These are phyloP conservation scores for Spondyliosoma cantharus DNA, from an alignment of 2,797 vertebrate species.

Conservation along the genomic window DNA sequence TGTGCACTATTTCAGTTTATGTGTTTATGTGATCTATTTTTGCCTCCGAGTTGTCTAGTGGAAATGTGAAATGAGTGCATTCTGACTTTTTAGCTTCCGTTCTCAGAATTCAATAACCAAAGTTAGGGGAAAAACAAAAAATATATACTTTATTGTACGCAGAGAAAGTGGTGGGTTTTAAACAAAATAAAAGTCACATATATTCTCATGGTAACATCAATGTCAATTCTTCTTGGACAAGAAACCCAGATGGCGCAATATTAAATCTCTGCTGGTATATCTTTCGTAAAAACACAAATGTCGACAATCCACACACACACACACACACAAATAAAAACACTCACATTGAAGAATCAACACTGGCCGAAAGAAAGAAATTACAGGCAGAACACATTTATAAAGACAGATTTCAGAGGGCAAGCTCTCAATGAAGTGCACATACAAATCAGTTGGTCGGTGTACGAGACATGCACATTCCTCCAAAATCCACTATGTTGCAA, in stretches of 20 bases:
- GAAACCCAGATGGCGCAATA: conserved; percentile 21
- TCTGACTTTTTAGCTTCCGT: neutral
- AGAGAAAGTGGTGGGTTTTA: conserved; percentile 24
- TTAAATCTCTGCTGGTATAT: conserved; percentile 25
- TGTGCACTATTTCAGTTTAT: too few relatives aligned
- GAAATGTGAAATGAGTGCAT: neutral
- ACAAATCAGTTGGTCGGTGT: neutral
- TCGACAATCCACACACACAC: conserved; percentile 36
- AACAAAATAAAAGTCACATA: conserved; percentile 45
- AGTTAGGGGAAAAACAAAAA: conserved; percentile 32
- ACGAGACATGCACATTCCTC: conserved; percentile 24
- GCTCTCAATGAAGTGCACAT: neutral
- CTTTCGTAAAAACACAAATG: conserved; percentile 20
- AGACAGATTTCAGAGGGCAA: neutral
- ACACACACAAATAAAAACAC: conserved; percentile 10
- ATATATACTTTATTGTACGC: conserved; percentile 61
- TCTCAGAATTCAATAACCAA: conserved; percentile 36
- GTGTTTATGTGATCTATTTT: neutral
- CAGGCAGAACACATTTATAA: conserved; percentile 8
- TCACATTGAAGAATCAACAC: conserved; percentile 38
- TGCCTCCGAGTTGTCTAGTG: neutral
- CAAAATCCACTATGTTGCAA: neutral
- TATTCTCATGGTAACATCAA: conserved; percentile 34
- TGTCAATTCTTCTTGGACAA: conserved; percentile 16
- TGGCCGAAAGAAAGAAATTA: conserved; percentile 29